phyloP scores from a whole-genome alignment of 2,797 vertebrate species.

The Hozukius guyotensis region DNA sequence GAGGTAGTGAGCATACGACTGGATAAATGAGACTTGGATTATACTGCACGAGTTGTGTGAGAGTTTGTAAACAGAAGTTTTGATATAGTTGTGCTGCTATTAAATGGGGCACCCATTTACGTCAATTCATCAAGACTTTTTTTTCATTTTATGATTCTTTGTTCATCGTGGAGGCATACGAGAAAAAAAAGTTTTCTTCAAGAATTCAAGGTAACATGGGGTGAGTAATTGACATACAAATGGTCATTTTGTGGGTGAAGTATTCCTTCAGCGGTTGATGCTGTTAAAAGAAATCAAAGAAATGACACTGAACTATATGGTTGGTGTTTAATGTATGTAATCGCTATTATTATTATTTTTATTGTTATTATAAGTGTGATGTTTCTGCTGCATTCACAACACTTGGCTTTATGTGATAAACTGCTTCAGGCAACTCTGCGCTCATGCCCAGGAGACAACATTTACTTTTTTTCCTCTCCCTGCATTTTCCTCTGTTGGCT shows the following conservation, averaged over 20 bases:
- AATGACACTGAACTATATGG: background rate
- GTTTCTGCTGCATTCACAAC: conserved; percentile 38
- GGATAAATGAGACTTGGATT: too few species aligned
- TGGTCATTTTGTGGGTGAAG: background rate
- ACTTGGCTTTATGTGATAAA: conserved; percentile 50
- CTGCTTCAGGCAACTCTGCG: conserved; percentile 52
- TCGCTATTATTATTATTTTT: background rate
- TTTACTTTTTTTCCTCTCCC: conserved; percentile 51
- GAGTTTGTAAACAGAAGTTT: too few species aligned
- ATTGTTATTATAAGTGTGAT: background rate
- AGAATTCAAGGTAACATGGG: background rate
- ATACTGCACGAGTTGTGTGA: too few species aligned
- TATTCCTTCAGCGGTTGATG: background rate
- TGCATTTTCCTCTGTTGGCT: conserved; percentile 61
- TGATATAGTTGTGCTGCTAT: too few species aligned
- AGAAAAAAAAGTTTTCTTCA: background rate
- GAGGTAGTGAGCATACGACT: background rate
- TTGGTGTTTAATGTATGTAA: conserved; percentile 8
- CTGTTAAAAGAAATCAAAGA: background rate
- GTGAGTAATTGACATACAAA: background rate
- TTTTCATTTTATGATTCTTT: background rate
- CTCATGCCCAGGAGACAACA: conserved; percentile 61
- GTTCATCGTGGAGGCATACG: background rate
- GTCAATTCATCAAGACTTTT: background rate
- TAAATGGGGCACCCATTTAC: too few species aligned